Evolutionary conservation across 2,113 vertebrate genomes (phyloP).

Genomic region (Donacobius atricapilla): DNA sequence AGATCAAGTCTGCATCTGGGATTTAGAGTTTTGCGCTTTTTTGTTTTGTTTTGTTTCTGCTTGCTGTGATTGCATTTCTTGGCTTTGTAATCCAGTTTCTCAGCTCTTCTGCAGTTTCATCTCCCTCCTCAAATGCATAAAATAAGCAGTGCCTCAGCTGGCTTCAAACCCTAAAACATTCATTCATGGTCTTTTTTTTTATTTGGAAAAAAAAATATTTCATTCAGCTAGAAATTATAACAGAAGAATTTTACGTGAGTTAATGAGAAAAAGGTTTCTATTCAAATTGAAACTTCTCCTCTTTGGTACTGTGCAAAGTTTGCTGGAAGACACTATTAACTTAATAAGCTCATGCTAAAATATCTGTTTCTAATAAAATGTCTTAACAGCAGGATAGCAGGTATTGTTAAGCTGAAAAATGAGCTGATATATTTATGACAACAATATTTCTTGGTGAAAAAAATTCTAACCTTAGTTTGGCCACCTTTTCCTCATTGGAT

Average conservation of each 20-base stretch:
- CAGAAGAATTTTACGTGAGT: background rate
- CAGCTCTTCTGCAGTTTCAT: slow-evolving; percentile 54
- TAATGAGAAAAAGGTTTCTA: slow-evolving; percentile 26
- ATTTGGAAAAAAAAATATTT: slow-evolving; percentile 8
- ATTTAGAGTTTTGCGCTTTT: slow-evolving; percentile 14
- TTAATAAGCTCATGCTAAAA: background rate
- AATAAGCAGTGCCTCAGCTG: slow-evolving; percentile 31
- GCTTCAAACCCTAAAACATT: slow-evolving; percentile 6
- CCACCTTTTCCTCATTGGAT: background rate
- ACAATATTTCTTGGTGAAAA: background rate
- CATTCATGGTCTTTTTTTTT: slow-evolving; percentile 8
- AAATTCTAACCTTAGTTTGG: background rate
- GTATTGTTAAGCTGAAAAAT: background rate
- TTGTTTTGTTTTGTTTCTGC: background rate
- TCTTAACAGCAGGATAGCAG: background rate
- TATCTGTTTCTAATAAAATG: background rate
- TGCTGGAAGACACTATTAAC: background rate
- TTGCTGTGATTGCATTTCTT: slow-evolving; percentile 62
- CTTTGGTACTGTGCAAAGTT: background rate
- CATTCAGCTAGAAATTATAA: slow-evolving; percentile 43
- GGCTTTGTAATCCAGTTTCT: slow-evolving; percentile 58
- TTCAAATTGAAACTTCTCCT: background rate
- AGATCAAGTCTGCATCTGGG: slow-evolving; percentile 44
- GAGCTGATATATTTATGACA: background rate
- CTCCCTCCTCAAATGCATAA: slow-evolving; percentile 22